These are phyloP conservation scores for Eustalomyia histrio DNA, from an alignment of 2,888 invertebrate genomes.

Conservation along the genomic window DNA sequence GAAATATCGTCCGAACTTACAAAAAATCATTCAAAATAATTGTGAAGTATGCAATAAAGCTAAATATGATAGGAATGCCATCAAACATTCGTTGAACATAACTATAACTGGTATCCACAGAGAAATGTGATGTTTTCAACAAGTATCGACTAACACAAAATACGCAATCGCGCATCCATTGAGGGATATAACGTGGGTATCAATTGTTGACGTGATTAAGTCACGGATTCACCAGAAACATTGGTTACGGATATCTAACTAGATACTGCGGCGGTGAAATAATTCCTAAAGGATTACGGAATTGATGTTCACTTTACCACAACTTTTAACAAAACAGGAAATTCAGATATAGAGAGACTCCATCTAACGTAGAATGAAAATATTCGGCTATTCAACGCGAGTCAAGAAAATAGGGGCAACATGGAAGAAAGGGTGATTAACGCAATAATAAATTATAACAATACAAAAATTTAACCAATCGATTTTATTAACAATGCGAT, in stretches of 20 bases:
- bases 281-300: background rate
- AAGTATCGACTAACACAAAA: too few species aligned
- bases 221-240: too few species aligned
- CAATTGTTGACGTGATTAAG: too few species aligned
- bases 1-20: background rate
- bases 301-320: too few species aligned
- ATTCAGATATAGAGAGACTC: background rate
- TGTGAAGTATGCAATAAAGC: background rate
- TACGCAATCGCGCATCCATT: too few species aligned
- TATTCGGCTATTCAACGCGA: constrained; percentile 4
- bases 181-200: too few species aligned
- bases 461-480: constrained; percentile 6
- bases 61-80: too few species aligned
- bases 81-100: too few species aligned
- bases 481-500: background rate
- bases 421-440: constrained; percentile 2
- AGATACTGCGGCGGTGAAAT: too few species aligned
- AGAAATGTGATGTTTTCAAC: too few species aligned
- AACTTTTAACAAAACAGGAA: background rate
- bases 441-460: background rate
- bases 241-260: too few species aligned
- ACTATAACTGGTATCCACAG: too few species aligned
- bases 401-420: background rate
- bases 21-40: background rate
- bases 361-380: constrained; percentile 7